These are phyloP conservation scores for Nyctibius grandis DNA, from an alignment of 2,797 vertebrate species.

Conservation along the genomic window DNA sequence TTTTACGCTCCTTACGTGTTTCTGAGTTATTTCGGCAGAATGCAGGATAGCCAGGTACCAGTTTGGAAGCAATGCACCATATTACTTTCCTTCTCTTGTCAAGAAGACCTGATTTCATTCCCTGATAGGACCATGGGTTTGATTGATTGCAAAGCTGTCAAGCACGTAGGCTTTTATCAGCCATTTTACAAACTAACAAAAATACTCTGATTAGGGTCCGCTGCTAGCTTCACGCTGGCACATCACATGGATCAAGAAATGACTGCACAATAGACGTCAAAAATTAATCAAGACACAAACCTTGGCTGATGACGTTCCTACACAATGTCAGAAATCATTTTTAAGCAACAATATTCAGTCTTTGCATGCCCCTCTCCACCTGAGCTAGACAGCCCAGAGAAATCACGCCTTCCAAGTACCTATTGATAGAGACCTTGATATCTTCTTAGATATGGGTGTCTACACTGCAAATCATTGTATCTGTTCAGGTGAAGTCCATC, in stretches of 20 bases:
- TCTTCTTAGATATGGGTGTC: not conserved
- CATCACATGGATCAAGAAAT: not conserved
- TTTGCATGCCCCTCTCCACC: not conserved
- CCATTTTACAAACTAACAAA: not conserved
- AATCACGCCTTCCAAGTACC: not conserved
- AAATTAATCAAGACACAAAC: not conserved
- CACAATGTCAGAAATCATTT: not conserved
- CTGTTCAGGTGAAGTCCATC: not conserved
- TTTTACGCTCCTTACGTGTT: not conserved
- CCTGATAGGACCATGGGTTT: not conserved
- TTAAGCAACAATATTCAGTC: not conserved
- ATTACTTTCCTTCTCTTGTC: not conserved
- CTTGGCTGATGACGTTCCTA: not conserved
- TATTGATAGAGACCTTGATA: not conserved
- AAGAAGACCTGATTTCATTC: not conserved
- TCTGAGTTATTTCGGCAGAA: not conserved
- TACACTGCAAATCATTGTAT: not conserved
- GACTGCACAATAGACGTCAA: not conserved
- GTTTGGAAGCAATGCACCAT: not conserved
- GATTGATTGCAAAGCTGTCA: not conserved
- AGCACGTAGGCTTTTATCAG: not conserved
- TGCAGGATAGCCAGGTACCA: not conserved
- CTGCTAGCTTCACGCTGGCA: not conserved
- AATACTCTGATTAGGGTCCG: not conserved
- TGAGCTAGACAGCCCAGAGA: not conserved